Evolutionary conservation across 2,113 vertebrate genomes (phyloP).

Genomic region (Bombycilla garrulus): DNA sequence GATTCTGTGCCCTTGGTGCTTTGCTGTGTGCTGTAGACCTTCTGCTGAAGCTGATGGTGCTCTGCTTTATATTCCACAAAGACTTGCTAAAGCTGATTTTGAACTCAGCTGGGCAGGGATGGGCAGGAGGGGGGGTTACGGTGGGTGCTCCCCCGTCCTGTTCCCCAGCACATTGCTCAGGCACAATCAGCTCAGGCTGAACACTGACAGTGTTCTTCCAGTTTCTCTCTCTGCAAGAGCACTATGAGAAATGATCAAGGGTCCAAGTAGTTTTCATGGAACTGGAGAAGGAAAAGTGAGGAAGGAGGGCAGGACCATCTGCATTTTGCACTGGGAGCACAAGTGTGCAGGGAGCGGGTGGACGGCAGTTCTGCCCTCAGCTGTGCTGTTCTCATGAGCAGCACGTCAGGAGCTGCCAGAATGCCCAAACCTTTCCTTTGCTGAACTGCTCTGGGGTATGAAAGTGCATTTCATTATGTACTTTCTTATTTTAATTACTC

Average conservation of each 20-base stretch:
- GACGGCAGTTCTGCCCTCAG: background rate
- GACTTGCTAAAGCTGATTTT: background rate
- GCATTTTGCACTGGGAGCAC: background rate
- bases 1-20: background rate
- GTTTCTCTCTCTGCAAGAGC: background rate
- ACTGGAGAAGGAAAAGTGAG: background rate
- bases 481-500: background rate
- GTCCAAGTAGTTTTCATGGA: background rate
- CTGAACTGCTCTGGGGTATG: background rate
- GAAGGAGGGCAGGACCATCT: background rate
- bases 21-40: background rate
- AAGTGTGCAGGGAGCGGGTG: background rate
- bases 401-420: background rate
- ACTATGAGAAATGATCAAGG: background rate
- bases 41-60: background rate
- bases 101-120: background rate
- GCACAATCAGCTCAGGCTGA: fast-evolving
- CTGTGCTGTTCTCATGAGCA: fast-evolving
- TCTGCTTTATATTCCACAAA: background rate
- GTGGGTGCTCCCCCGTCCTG: background rate
- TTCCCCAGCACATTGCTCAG: fast-evolving
- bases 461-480: background rate
- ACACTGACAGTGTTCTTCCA: background rate
- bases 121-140: background rate
- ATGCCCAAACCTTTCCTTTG: background rate